Evolutionary conservation across 2,888 invertebrate species (phyloP), one percentile per base, ranked within the genome.

Genomic region (Polylopha cassiicola): DNA sequence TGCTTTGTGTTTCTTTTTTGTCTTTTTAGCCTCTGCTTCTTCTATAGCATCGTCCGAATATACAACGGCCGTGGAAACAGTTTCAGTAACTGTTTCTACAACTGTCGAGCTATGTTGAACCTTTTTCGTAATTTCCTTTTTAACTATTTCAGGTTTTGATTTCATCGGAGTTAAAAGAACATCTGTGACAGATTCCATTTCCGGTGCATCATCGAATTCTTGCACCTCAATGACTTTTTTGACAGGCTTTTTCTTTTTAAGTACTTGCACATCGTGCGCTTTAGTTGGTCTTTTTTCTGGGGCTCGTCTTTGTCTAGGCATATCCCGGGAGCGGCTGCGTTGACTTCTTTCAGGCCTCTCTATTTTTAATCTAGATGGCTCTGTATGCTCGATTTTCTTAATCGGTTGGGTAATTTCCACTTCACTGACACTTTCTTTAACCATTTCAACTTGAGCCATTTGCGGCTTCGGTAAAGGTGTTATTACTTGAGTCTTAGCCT

Each of bases 141-240:
- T 51, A 32, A 37, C 26, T 13, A 24, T 41, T 17, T 54, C 52
- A 1, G 31, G 6, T 18, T 41, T 49, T 26, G 38, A 18, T n/a
- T 50, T 45, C 4, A 50, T 31, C 6, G 42, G 10, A 15, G 36
- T 20, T 9, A 36, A 31, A 7, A 8, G 41, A 4, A 45, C 15
- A 41, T 52, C 48, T 22, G 33, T 15, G 16, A 61, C 51, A 38
- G 52, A 47, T 26, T 53, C 47, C 1, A 48, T 11, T 41, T 64
- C 62, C 11, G 57, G 50, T 31, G 59, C 44, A 34, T 81, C 79
- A 31, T 78, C 85, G 50, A 85, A 84, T 23, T 80, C 69, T 55
- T 80, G 58, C 20, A 84, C 85, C 59, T 84, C 84, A 3, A 78
- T 74, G 0, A 75, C 77, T 52, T 73, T 78, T 52, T 70, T 80